Evolutionary conservation across 2,113 vertebrate genomes (phyloP).

Genomic region (Pachyramphus minor): DNA sequence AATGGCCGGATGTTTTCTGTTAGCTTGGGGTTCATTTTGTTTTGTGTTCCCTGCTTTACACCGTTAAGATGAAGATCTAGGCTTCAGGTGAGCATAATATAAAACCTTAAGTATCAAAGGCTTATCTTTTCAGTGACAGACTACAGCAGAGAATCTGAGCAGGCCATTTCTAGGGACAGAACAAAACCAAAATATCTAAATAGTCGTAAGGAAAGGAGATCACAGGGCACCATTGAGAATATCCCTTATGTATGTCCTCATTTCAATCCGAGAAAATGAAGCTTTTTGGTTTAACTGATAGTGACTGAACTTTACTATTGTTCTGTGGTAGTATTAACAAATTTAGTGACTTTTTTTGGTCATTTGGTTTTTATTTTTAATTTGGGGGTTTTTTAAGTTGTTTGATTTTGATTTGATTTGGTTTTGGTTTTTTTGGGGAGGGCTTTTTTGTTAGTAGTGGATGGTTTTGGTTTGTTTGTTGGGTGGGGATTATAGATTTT

Average conservation of each 20-base stretch:
- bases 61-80: background rate
- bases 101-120: background rate
- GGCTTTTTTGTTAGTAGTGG: accelerated
- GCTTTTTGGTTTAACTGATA: background rate
- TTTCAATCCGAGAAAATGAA: background rate
- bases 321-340: background rate
- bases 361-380: background rate
- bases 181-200: background rate
- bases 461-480: background rate
- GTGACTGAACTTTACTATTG: background rate
- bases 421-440: background rate
- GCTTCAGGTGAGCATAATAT: background rate
- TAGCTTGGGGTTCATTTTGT: background rate
- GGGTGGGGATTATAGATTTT: no score
- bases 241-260: background rate
- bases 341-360: background rate
- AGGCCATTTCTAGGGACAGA: background rate
- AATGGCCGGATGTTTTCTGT: background rate
- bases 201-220: background rate
- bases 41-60: background rate
- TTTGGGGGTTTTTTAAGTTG: no score
- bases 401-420: background rate
- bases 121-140: background rate
- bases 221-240: background rate
- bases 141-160: background rate